A percentile compares a stretch with the other conserved stretches of the same genome.
Conservation (phyloP, 2,113 vertebrate species). For the Ameiurus melas region DNA sequence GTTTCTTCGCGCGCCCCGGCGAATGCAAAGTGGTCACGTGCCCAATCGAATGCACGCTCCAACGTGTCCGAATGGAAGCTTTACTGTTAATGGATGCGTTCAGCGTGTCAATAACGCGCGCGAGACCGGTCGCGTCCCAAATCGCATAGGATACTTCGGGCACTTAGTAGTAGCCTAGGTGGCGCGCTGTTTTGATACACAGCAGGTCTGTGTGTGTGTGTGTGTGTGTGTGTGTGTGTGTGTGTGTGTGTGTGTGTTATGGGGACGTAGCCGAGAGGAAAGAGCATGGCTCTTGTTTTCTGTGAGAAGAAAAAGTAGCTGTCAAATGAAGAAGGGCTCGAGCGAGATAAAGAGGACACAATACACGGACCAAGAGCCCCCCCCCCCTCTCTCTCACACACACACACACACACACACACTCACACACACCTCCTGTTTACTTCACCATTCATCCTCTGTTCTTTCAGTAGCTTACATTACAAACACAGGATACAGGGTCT, state of each 20-base stretch:
- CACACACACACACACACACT: neutral
- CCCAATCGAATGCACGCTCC: neutral
- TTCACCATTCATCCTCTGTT: slow-evolving; percentile 5
- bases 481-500: neutral
- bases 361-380: slow-evolving; percentile 28
- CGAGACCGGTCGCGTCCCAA: neutral
- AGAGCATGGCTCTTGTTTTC: slow-evolving; percentile 62
- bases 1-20: neutral
- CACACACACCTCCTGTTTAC: slow-evolving; percentile 37
- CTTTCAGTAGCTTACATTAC: neutral
- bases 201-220: neutral
- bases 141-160: neutral
- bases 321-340: slow-evolving; percentile 70
- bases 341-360: slow-evolving; percentile 42
- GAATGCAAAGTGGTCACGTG: neutral
- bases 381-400: neutral
- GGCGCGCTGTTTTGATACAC: slow-evolving; percentile 61
- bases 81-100: neutral
- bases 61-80: neutral
- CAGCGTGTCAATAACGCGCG: neutral
- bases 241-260: too few species aligned
- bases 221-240: too few species aligned
- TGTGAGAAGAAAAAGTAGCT: slow-evolving; percentile 63
- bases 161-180: neutral
- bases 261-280: slow-evolving; percentile 32